phyloP scores from a whole-genome alignment of 2,888 invertebrate species.

The Andrena bucephala region DNA sequence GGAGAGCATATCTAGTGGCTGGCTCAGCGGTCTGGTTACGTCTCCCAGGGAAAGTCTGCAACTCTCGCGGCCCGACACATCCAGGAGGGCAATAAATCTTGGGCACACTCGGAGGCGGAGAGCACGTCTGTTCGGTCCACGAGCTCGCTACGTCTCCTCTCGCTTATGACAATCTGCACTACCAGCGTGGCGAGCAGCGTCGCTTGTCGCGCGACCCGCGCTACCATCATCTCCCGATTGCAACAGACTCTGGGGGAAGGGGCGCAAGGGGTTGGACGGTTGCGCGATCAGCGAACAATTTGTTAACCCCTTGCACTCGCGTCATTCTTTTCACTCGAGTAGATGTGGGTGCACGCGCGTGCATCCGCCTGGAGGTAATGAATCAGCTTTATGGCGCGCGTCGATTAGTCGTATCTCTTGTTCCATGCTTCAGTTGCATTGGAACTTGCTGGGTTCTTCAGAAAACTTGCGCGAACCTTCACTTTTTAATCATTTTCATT shows the following conservation, averaged over 20 bases:
- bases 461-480: slow-evolving; percentile 37
- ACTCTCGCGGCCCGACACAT: slow-evolving; percentile 55
- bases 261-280: slow-evolving; percentile 20
- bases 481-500: slow-evolving; percentile 32
- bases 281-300: slow-evolving; percentile 48
- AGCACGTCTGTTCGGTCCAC: slow-evolving; percentile 61
- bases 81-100: slow-evolving; percentile 80
- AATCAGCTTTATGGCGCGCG: slow-evolving; percentile 55
- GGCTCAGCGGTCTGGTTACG: slow-evolving; percentile 69
- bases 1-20: slow-evolving; percentile 43
- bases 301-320: slow-evolving; percentile 50
- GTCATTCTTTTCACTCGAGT: slow-evolving; percentile 16
- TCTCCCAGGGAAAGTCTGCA: slow-evolving; percentile 80
- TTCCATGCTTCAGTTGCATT: slow-evolving; percentile 35
- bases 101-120: slow-evolving; percentile 78
- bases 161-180: slow-evolving; percentile 71
- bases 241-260: slow-evolving; percentile 17
- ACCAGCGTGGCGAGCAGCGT: slow-evolving; percentile 56
- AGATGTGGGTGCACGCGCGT: not conserved
- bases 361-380: slow-evolving; percentile 34
- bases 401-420: slow-evolving; percentile 53
- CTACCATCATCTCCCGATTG: slow-evolving; percentile 34
- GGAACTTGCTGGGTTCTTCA: slow-evolving; percentile 13
- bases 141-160: slow-evolving; percentile 46
- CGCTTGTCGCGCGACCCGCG: slow-evolving; percentile 35